Base-by-base conservation (phyloP, 2,113 vertebrate species). In the Neolamprologus sp. region DNA sequence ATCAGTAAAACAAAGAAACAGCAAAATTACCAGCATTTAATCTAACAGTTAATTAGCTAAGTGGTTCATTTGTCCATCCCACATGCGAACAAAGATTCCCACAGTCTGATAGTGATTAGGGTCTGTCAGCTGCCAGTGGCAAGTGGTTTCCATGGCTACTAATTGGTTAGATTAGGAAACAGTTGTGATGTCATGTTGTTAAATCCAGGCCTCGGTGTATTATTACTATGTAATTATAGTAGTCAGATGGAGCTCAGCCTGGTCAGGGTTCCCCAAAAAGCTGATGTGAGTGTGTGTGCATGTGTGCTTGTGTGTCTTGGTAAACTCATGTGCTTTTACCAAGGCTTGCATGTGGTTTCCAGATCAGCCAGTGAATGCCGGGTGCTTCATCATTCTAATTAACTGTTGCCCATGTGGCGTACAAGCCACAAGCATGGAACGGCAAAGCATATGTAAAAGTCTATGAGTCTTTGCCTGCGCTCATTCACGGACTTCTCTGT, bases 111-210 rank as follows among this genome's bases (percentile, higher is more conserved):
- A 49, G 53, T 84, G 86, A 93, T 93, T 91, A 91, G 3, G 21
- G 80, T 21, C 35, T 71, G 19, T 65, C 84, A 51, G 85, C 80
- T 85, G 57, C 60, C 85, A 86, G 89, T 51, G 7, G 80, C 55
- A 47, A 26, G 45, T 7, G 35, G 85, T 92, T 92, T 88, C 92
- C 83, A 87, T 89, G 91, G 91, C 51, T 79, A 85, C 94, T 93
- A 93, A 96, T 93, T 93, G 91, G 73, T 71, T 57, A 88, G 92
- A 95, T 95, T 92, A 92, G 82, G 68, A 28, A 84, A 87, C 53
- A 84, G 84, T 88, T 87, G 83, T 95, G 92, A 95, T 92, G 93
- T 96, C 91, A 93, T 88, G 88, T 58, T 82, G 84, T 95, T 90
- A 91, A 93, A 92, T 68, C 78, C 84, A 89, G 89, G 82, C 85